Evolutionary conservation across 2,113 vertebrate species (phyloP).

Genomic region (Stigmatopora argus): DNA sequence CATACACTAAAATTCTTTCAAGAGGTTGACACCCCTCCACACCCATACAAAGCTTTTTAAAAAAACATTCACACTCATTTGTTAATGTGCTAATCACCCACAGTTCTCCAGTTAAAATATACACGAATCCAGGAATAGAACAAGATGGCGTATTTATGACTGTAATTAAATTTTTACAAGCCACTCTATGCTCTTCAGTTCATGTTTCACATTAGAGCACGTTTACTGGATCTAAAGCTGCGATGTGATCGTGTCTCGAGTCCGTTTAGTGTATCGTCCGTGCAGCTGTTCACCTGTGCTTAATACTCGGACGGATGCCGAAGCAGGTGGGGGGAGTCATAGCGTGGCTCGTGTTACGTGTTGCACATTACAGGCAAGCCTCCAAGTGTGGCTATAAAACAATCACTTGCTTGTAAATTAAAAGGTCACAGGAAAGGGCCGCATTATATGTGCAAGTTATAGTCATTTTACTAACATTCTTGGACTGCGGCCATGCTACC

Average conservation of each 20-base stretch:
- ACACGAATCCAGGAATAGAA: constrained; percentile 7
- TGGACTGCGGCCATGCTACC: not conserved
- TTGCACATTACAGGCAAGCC: constrained; percentile 2
- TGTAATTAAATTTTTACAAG: constrained; percentile 22
- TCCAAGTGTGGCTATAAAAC: constrained; percentile 6
- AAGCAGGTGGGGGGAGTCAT: constrained; percentile 37
- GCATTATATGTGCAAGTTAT: not conserved
- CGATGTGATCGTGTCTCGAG: constrained; percentile 5
- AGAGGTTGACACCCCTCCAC: constrained; percentile 40
- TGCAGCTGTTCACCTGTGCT: constrained; percentile 51
- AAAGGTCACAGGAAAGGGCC: constrained; percentile 4
- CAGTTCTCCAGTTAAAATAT: constrained; percentile 10
- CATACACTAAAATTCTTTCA: constrained; percentile 33
- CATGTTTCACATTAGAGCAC: constrained; percentile 25
- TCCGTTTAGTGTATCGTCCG: not conserved
- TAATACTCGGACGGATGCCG: constrained; percentile 30
- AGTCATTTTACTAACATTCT: not conserved
- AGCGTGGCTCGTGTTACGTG: not conserved
- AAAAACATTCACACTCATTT: constrained; percentile 20
- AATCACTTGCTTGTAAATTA: not conserved
- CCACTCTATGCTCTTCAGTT: constrained; percentile 3
- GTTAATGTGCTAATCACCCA: constrained; percentile 16
- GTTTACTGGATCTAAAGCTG: constrained; percentile 19
- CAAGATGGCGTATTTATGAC: constrained; percentile 25
- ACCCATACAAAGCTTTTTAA: constrained; percentile 30